Evolutionary conservation across 2,888 invertebrate genomes (phyloP), one percentile per base, ranked within the genome.

Genomic region (Brenthis daphne): DNA sequence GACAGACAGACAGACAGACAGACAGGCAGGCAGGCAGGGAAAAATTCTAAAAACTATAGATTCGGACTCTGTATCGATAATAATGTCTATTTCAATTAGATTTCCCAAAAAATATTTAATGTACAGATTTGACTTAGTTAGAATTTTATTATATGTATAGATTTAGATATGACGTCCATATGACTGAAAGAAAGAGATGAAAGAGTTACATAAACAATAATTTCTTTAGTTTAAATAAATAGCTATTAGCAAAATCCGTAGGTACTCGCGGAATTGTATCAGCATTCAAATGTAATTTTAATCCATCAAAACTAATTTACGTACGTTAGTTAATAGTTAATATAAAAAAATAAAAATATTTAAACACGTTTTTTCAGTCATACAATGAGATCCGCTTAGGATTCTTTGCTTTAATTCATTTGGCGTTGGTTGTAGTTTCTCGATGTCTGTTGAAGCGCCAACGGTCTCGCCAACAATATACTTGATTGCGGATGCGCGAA

Each of bases 401-500:
- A 33, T 53, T 63, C 54, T 14, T 43, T 43, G n/a, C n/a, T 13
- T 48, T 53, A 24, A 24, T 68, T 68, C 47, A 57, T 57, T 70
- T 60, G 66, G 66, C 20, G 29, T 63, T 67, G 12, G 50, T 50
- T n/a, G 67, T 63, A 20, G 56, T 48, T 56, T 56, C 61, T 12
- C 56, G 43, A 54, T 63, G 53, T 14, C 53, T 53, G 43, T 63
- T 63, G 37, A 91, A 92, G 53, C 88, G 85, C 78, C 82, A 82
- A 70, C 88, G 89, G 76, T 92, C 91, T 11, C 87, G 82, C 93
- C 93, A 93, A 77, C 89, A 87, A 75, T 85, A 84, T 67, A 96
- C 95, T 74, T 95, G 94, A 77, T 94, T 94, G 66, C 94, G 93
- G 77, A 98, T 97, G 75, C 95, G 94, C 12, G 94, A 93, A 50